Evolutionary conservation across 2,113 vertebrate genomes (phyloP).

Genomic region (Protobothrops mucrosquamatus): DNA sequence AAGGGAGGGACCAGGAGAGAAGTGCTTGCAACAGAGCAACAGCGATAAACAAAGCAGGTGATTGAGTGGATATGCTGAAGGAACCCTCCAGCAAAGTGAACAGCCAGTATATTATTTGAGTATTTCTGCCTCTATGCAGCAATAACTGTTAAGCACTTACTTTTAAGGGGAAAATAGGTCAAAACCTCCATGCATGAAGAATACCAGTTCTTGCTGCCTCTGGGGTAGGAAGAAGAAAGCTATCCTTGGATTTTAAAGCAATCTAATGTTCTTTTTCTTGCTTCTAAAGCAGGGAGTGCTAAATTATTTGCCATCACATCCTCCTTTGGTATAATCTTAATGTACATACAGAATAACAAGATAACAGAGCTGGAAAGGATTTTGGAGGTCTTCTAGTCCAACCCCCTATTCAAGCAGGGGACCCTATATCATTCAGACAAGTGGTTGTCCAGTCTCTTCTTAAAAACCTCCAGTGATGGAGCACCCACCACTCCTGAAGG

Average conservation of each 20-base stretch:
- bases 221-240: neutral
- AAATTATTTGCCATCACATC: neutral
- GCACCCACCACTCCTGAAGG: neutral
- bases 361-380: neutral
- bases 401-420: neutral
- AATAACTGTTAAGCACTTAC: slow-evolving; percentile 1
- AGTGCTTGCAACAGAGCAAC: slow-evolving; percentile 29
- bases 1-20: neutral
- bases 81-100: slow-evolving; percentile 35
- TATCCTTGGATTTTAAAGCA: neutral
- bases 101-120: slow-evolving; percentile 34
- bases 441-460: neutral
- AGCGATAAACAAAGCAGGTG: slow-evolving; percentile 50
- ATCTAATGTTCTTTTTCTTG: neutral
- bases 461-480: neutral
- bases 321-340: neutral
- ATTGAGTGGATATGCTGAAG: slow-evolving; percentile 34
- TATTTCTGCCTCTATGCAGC: slow-evolving; percentile 20
- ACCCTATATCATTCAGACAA: neutral
- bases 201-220: neutral
- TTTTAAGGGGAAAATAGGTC: neutral
- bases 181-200: slow-evolving; percentile 3
- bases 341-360: neutral
- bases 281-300: neutral
- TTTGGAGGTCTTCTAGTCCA: neutral